Percentiles rank a stretch among this genome's conserved stretches.
Conservation (phyloP, 2,797 vertebrate genomes). For the Melanotaenia maccullochi region DNA sequence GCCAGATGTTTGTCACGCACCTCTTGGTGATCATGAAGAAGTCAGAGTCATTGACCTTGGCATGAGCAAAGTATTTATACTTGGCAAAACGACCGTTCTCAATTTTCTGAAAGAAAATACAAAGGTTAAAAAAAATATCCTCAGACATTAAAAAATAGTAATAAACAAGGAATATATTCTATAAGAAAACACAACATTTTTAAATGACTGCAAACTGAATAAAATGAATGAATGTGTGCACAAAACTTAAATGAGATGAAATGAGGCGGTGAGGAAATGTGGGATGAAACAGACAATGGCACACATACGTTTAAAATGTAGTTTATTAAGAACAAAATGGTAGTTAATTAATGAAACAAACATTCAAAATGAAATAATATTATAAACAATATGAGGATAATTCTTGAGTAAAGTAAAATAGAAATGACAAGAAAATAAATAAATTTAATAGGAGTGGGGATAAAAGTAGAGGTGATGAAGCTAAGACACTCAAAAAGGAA, state of each 20-base stretch:
- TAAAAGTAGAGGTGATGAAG: background rate
- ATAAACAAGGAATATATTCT: background rate
- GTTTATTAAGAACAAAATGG: constrained; percentile 70
- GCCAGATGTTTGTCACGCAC: constrained; percentile 72
- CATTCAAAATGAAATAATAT: background rate
- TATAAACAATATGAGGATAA: background rate
- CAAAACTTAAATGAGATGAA: background rate
- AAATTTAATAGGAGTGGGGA: background rate
- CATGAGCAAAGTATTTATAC: constrained; percentile 95
- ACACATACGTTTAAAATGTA: constrained; percentile 32
- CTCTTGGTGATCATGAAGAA: constrained; percentile 97
- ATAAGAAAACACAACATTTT: background rate
- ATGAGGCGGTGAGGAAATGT: constrained; percentile 3
- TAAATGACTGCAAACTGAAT: constrained; percentile 6
- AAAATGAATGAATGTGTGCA: constrained; percentile 11
- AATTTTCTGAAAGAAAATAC: constrained; percentile 87
- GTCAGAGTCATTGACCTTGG: constrained; percentile 95
- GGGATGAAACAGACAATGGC: constrained; percentile 53
- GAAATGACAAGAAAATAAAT: background rate
- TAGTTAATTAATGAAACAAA: constrained; percentile 31
- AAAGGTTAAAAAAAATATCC: constrained; percentile 1
- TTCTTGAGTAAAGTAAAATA: background rate
- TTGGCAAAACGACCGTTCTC: constrained; percentile 98
- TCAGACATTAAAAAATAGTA: background rate
- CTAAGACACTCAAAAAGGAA: background rate